Base-by-base conservation (phyloP, 2,113 vertebrate species). In the Spilogale gracilis region DNA sequence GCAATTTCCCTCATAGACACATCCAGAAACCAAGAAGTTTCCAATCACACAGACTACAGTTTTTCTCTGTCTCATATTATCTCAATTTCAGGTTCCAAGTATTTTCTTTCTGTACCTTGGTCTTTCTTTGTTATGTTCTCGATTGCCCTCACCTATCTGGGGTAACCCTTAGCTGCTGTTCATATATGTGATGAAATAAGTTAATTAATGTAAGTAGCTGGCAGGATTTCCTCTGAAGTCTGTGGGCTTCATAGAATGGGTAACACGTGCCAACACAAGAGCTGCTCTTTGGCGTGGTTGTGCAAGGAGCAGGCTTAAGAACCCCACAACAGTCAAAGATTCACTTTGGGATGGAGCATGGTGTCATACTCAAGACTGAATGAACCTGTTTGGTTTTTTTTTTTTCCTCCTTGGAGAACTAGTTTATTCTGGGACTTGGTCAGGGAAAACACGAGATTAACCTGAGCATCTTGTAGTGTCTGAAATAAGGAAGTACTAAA, bases 371-470 rank as follows among this genome's bases (percentile, higher is more conserved):
- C 16, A 23, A 65, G 16, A 45, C 65, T 81, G 30, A 81, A 18
- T 30, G 43, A 8, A 32, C 6, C 38, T 38, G 38, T 38, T 38
- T 38, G 38, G 38, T 38, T 38, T 38, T 38, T 38, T 38, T 38
- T 38, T 38, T 38, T 38, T 38, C 38, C 38, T 87, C 65, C n/a
- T 58, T 82, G 13, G 56, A 74, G 52, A 94, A 81, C 48, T 76
- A 17, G 48, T 74, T 94, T 94, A 81, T 18, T 82, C 9, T 13
- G 65, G 58, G 58, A 89, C 43, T 12, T 52, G 71, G 45, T 52
- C 61, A 84, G 23, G 27, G 56, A 65, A 91, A 94, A 94, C 38
- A 91, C 30, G 32, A 85, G 27, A 43, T 74, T 91, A 87, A 23
- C 30, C 20, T 79, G 38, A 89, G 11, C 32, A n/a, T 63, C 63